Evolutionary conservation across 2,888 invertebrate genomes (phyloP), one percentile per base, ranked within the genome.

Genomic region (Campoplex nolae): DNA sequence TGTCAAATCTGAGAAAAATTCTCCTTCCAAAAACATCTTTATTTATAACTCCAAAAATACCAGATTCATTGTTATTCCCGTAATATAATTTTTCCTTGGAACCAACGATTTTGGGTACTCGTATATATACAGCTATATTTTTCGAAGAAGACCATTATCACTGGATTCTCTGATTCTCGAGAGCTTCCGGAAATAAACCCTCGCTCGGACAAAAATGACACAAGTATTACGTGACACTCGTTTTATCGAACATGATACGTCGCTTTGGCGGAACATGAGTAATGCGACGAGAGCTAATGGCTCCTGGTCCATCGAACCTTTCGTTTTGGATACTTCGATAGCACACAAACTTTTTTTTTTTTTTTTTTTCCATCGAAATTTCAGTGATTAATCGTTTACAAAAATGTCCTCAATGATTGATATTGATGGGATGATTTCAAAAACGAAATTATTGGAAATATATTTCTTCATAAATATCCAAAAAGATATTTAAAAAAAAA

Each of bases 181-280:
- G 13, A 71, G 71, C 73, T 56, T 62, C 58, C 51, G 35, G 73
- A 77, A 83, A 85, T 67, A 70, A 23, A 51, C 58, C 32, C 70
- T 70, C 70, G 28, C 11, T 56, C 70, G 9, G 13, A 38, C 32
- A 56, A 45, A 70, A 79, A 58, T 45, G 70, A 56, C 51, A 82
- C 78, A 82, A 82, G 85, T 85, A 82, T 85, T 77, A 78, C 78
- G 84, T 86, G 67, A 86, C 84, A 48, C 58, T 28, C 38, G 77
- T 45, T 88, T 79, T 88, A 75, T 87, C 90, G 85, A 91, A 91
- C 86, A 85, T 87, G 91, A 91, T 91, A 91, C 87, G 88, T 79
- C 71, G 74, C 84, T 78, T 54, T 32, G 58, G 48, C 87, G 73
- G 75, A 77, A 67, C 74, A 73, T 77, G 88, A 86, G 86, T 88